Conservation (phyloP, 2,797 vertebrate species). For the Esox lucius region DNA sequence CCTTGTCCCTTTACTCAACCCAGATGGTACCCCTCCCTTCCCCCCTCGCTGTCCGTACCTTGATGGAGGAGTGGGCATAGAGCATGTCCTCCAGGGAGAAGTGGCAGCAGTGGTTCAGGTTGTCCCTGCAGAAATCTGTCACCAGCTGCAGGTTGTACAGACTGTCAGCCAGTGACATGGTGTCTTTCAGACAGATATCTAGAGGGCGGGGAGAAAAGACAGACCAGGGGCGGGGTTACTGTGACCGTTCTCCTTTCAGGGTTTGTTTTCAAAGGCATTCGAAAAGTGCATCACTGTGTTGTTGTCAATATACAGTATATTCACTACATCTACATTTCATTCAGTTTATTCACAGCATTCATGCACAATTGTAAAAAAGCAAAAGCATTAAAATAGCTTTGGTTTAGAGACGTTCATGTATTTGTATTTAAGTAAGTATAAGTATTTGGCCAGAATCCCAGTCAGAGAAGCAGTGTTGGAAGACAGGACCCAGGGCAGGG, state of each 20-base stretch:
- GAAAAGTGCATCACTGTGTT: background rate
- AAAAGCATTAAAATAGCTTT: too few species aligned
- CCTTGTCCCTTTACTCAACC: conserved; percentile 21
- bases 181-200: conserved; percentile 98
- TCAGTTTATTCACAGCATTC: too few species aligned
- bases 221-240: conserved; percentile 31
- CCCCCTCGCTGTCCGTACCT: conserved; percentile 70
- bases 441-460: background rate
- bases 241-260: background rate
- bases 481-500: background rate
- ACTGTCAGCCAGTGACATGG: conserved; percentile 96
- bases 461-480: background rate
- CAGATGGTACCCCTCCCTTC: background rate
- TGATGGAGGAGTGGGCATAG: conserved; percentile 91
- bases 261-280: background rate
- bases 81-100: conserved; percentile 97
- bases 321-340: too few species aligned
- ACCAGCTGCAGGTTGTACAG: conserved; percentile 96
- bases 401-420: too few species aligned
- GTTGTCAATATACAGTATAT: background rate
- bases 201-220: conserved; percentile 38
- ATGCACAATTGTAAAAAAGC: too few species aligned
- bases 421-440: too few species aligned
- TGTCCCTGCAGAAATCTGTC: conserved; percentile 92
- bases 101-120: conserved; percentile 95